These are phyloP conservation scores for Phalacrocorax carbo DNA, from an alignment of 2,113 vertebrate species.

Conservation along the genomic window DNA sequence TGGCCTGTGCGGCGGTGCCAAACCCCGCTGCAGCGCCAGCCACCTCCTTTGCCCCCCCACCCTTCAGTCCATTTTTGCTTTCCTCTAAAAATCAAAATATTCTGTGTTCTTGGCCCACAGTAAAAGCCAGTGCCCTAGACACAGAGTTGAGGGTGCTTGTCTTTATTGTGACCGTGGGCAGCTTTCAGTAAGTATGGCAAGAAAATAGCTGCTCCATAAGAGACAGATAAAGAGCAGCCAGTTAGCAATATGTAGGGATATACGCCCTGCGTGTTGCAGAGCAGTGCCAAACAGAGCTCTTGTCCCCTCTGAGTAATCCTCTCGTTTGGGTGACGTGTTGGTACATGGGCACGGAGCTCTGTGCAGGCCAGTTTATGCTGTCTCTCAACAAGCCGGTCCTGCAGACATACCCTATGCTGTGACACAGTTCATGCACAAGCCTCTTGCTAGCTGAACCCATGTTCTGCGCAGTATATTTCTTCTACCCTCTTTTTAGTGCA, in stretches of 20 bases:
- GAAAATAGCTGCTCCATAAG: background rate
- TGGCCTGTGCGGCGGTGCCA: accelerated
- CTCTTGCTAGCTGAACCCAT: background rate
- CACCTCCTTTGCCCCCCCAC: background rate
- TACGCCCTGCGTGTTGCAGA: too few relatives aligned
- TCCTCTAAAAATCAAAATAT: background rate
- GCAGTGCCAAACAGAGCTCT: background rate
- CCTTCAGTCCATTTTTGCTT: background rate
- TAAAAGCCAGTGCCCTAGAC: background rate
- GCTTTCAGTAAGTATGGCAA: background rate
- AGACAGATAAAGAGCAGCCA: background rate
- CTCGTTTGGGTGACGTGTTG: background rate
- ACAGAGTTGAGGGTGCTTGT: background rate
- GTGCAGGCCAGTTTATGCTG: background rate
- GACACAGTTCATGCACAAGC: background rate
- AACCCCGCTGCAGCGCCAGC: background rate
- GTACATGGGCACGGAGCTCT: background rate
- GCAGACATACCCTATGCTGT: background rate
- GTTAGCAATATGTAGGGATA: background rate
- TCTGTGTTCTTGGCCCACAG: background rate
- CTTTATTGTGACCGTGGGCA: background rate
- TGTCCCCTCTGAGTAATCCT: background rate
- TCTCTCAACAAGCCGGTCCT: background rate
- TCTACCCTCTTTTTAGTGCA: background rate
- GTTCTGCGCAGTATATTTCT: background rate